These are phyloP conservation scores for Cantharis rustica DNA, from an alignment of 2,888 invertebrate species.

Conservation along the genomic window DNA sequence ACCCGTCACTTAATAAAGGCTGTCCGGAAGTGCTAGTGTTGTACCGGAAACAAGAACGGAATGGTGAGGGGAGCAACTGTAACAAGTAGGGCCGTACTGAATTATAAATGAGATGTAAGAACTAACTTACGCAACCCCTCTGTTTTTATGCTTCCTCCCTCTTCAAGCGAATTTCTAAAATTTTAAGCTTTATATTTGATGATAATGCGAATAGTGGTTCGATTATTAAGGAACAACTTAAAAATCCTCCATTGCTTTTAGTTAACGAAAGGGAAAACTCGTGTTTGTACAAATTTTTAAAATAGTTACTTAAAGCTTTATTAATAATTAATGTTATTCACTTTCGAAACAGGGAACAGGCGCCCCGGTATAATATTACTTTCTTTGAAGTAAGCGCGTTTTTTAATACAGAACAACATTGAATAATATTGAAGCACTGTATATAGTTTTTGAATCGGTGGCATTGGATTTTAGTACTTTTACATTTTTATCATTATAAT, in stretches of 20 bases:
- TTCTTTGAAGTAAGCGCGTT: not conserved
- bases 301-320: not conserved
- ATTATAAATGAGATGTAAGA: slow-evolving; percentile 58
- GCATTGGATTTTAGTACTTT: too few relatives aligned
- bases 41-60: slow-evolving; percentile 49
- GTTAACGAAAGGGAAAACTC: not conserved
- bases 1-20: slow-evolving; percentile 42
- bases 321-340: not conserved
- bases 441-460: not conserved
- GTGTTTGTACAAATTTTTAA: not conserved
- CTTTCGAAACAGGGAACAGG: not conserved
- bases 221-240: slow-evolving; percentile 30
- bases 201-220: slow-evolving; percentile 38
- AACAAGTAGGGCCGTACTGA: slow-evolving; percentile 49
- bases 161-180: slow-evolving; percentile 48
- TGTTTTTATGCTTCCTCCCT: slow-evolving; percentile 51
- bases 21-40: slow-evolving; percentile 50
- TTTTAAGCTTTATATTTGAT: slow-evolving; percentile 51
- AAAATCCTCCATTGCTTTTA: slow-evolving; percentile 2
- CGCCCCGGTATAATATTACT: not conserved
- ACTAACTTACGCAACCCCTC: slow-evolving; percentile 55
- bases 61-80: slow-evolving; percentile 40
- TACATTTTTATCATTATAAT: not conserved
- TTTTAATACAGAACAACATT: not conserved
- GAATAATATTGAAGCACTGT: not conserved